phyloP scores from a whole-genome alignment of 2,797 vertebrate species.

The Florisuga fusca region DNA sequence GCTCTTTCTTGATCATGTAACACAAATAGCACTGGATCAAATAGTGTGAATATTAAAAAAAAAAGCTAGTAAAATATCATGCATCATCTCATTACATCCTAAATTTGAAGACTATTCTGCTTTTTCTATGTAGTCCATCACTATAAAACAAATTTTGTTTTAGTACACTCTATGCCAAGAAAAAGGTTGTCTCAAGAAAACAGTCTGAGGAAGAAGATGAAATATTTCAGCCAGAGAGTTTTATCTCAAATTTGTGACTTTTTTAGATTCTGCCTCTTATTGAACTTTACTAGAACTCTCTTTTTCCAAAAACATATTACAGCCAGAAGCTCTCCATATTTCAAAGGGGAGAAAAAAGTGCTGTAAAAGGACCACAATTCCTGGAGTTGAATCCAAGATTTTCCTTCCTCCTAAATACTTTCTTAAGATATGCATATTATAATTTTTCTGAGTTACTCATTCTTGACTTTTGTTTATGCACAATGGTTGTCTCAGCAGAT shows the following conservation, averaged over 20 bases:
- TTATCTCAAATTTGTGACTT: background rate
- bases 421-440: background rate
- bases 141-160: no score
- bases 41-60: background rate
- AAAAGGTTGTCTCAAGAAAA: no score
- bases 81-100: background rate
- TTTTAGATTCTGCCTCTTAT: background rate
- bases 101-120: background rate
- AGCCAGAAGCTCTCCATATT: background rate
- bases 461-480: background rate
- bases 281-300: accelerated
- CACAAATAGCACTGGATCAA: background rate
- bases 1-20: background rate
- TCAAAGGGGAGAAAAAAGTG: background rate
- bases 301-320: background rate
- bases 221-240: no score
- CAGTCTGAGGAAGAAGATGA: no score
- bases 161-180: no score
- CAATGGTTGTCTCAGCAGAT: background rate
- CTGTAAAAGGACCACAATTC: background rate
- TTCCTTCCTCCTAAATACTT: background rate
- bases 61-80: background rate
- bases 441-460: background rate
- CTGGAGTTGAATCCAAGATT: background rate
- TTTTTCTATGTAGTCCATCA: no score